Evolutionary conservation across 2,797 vertebrate genomes (phyloP).

Genomic region (Arrhamphus sclerolepis): DNA sequence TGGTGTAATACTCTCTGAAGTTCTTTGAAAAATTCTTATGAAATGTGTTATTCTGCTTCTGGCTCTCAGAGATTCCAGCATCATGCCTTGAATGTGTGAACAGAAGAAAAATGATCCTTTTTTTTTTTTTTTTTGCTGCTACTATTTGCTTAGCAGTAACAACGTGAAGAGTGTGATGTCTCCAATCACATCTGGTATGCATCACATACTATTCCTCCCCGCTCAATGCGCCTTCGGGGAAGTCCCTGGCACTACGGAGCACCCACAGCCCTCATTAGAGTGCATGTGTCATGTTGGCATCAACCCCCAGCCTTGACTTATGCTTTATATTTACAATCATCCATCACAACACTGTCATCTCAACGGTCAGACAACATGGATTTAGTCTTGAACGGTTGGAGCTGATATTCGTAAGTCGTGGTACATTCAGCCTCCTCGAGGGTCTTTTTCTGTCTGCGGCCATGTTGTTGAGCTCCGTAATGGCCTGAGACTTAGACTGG

Average conservation of each 20-base stretch:
- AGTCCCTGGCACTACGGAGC: constrained; percentile 61
- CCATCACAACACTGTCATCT: constrained; percentile 68
- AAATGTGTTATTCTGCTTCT: constrained; percentile 61
- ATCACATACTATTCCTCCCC: constrained; percentile 69
- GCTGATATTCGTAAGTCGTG: constrained; percentile 51
- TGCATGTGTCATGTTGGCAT: constrained; percentile 76
- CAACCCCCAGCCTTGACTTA: constrained; percentile 72
- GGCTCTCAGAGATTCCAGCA: constrained; percentile 53
- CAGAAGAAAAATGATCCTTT: constrained; percentile 67
- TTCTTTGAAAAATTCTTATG: constrained; percentile 40
- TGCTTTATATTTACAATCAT: constrained; percentile 76
- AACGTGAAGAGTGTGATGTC: constrained; percentile 72
- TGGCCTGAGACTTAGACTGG: constrained; percentile 63
- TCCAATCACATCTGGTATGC: constrained; percentile 78
- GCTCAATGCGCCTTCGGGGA: constrained; percentile 48
- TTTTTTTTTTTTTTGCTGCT: constrained; percentile 62
- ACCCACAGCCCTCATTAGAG: constrained; percentile 78
- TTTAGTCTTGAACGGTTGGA: constrained; percentile 57
- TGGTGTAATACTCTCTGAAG: constrained; percentile 43
- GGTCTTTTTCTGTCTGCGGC: constrained; percentile 56
- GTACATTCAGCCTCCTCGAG: constrained; percentile 40
- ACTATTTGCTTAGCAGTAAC: constrained; percentile 74
- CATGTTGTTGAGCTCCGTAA: constrained; percentile 67
- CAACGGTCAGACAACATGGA: constrained; percentile 59
- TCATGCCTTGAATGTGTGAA: constrained; percentile 66